Base-by-base conservation (phyloP, 1,140 invertebrate species). In the Pseudomyrmex flavicornis region DNA sequence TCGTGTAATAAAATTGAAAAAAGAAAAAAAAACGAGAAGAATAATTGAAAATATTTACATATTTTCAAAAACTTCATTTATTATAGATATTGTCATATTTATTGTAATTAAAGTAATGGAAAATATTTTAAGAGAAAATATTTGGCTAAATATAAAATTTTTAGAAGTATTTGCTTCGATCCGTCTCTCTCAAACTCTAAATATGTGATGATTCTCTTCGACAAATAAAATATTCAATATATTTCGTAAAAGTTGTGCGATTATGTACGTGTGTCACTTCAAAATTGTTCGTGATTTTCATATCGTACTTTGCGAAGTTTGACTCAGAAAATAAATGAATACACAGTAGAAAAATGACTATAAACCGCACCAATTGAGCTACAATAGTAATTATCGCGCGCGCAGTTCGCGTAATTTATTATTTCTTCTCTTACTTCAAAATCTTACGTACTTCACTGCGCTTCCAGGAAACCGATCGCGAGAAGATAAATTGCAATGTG, bases 401-500 rank as follows among this genome's bases (percentile, higher is more conserved):
- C 13, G 15, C 44, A 13, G 26, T 46, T 52, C 35, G 8, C 48
- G 44, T 72, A 72, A 72, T 80, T 72, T 72, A 80, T 72, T 50
- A 50, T 80, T 61, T 61, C 58, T 72, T 1, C 20, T 59, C 44
- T 72, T 50, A 50, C 5, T 80, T 72, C 15, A 44, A 76, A 80
- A 50, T 72, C 69, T n/a, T 26, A 44, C 15, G 12, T 59, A 7
- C 15, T 17, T 72, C 44, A 61, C 50, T 48, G 66, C 2, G 15
- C 0, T 80, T 80, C 77, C 22, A 15, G 35, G 77, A 80, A 80
- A 72, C 13, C 17, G 68, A 80, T 80, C 56, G 26, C 44, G 8
- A 13, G 7, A 70, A 80, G 77, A 80, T 80, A 72, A 80, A 13
- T 35, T 80, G 44, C 20, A 59, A 80, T 80, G 56, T 35, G 35